These are phyloP conservation scores for Halcyon badia DNA, from an alignment of 2,797 vertebrate genomes.

Conservation along the genomic window DNA sequence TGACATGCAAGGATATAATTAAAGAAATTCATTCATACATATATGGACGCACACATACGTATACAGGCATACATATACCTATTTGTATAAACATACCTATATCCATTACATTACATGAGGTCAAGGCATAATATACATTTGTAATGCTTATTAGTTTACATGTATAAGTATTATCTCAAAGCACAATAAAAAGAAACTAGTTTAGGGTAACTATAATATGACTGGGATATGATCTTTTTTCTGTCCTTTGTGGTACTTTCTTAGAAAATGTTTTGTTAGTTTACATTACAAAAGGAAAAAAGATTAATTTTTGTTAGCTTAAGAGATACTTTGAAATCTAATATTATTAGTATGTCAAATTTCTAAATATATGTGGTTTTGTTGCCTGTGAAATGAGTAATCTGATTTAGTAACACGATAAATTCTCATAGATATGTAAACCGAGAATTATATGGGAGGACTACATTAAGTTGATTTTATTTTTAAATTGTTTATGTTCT, in stretches of 20 bases:
- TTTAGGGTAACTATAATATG: not conserved
- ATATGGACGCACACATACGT: too few relatives aligned
- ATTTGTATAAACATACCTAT: not conserved
- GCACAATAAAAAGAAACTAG: not conserved
- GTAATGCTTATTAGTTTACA: not conserved
- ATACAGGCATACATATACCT: too few relatives aligned
- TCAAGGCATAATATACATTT: not conserved
- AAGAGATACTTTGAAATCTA: conserved; percentile 1
- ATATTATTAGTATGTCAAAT: not conserved
- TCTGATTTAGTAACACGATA: conserved; percentile 16
- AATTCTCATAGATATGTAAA: conserved; percentile 42
- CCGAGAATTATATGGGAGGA: not conserved
- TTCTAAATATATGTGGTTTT: not conserved
- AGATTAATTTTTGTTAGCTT: not conserved
- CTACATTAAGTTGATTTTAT: not conserved
- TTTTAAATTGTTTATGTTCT: not conserved
- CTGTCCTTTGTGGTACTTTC: not conserved
- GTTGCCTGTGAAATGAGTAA: conserved; percentile 15
- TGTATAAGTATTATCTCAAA: not conserved
- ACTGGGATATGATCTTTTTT: not conserved
- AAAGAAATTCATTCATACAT: too few relatives aligned
- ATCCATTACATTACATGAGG: not conserved
- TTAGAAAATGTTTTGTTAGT: not conserved
- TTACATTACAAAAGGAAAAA: not conserved
- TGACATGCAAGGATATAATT: too few relatives aligned